phyloP scores from a whole-genome alignment of 2,113 vertebrate genomes.

The Nothobranchius kuhntae region DNA sequence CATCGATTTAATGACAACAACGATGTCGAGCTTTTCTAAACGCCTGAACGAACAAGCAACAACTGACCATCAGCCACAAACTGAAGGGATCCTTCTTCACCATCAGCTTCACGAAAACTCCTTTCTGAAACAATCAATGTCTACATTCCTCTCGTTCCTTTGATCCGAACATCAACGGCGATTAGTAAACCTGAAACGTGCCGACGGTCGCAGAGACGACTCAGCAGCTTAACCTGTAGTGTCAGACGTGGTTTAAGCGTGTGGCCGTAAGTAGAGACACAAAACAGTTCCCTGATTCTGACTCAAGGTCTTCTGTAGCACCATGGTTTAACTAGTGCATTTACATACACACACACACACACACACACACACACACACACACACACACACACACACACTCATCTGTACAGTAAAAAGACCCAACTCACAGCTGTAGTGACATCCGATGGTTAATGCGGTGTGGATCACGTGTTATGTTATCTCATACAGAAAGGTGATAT shows the following conservation, averaged over 20 bases:
- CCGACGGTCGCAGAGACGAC: conserved; percentile 36
- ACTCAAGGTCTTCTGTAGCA: conserved; percentile 76
- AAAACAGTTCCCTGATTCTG: conserved; percentile 77
- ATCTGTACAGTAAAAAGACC: conserved; percentile 61
- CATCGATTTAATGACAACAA: neutral
- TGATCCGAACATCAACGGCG: conserved; percentile 16
- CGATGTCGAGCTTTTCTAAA: conserved; percentile 19
- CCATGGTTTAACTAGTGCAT: conserved; percentile 73
- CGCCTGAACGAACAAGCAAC: conserved; percentile 51
- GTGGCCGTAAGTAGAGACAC: neutral
- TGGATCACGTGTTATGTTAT: conserved; percentile 9
- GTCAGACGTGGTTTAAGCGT: neutral
- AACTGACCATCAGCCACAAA: conserved; percentile 12
- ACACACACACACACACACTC: conserved; percentile 5
- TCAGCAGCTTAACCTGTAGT: conserved; percentile 4
- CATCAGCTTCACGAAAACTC: conserved; percentile 16
- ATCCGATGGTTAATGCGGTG: conserved; percentile 9
- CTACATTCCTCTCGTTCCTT: conserved; percentile 15
- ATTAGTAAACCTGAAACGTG: conserved; percentile 34
- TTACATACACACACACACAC: conserved; percentile 33
- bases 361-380: too few species aligned
- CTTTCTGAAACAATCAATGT: conserved; percentile 25
- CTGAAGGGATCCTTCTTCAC: conserved; percentile 7
- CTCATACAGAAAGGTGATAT: conserved; percentile 47
- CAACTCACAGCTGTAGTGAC: conserved; percentile 2